Evolutionary conservation across 2,888 invertebrate genomes (phyloP).

Genomic region (Rotaria socialis): DNA sequence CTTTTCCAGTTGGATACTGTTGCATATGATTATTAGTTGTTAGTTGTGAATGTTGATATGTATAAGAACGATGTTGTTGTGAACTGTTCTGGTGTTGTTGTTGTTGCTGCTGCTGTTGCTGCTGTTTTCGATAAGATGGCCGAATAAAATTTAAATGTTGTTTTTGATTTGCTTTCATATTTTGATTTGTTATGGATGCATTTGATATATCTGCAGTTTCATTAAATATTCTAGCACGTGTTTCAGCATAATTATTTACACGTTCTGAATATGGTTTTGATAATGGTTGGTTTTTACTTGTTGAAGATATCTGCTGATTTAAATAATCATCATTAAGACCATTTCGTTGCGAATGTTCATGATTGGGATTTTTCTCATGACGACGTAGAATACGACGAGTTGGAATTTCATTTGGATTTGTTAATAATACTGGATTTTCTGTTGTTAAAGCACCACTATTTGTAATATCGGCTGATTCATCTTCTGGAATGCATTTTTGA

Average conservation of each 20-base stretch:
- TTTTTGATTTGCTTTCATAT: neutral
- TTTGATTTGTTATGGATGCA: neutral
- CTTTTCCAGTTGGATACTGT: conserved; percentile 4
- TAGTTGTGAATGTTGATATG: conserved; percentile 14
- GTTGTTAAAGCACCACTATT: neutral
- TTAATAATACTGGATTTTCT: neutral
- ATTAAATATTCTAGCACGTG: conserved; percentile 18
- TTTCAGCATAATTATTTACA: conserved; percentile 7
- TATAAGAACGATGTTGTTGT: conserved; percentile 6
- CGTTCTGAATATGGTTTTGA: neutral
- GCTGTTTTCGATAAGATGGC: neutral
- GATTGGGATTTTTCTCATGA: neutral
- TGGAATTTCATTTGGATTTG: neutral
- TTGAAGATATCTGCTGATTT: neutral
- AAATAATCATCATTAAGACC: neutral
- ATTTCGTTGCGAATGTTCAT: neutral
- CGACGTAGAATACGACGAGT: conserved; percentile 7
- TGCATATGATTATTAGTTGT: neutral
- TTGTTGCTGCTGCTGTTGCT: neutral
- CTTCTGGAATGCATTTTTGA: conserved; percentile 35
- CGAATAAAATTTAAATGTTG: neutral
- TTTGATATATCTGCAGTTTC: neutral
- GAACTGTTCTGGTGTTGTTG: conserved; percentile 27
- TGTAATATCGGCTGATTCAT: neutral
- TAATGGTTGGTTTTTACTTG: neutral